These are phyloP conservation scores for Mesitornis unicolor DNA, from an alignment of 2,113 vertebrate species.

Conservation along the genomic window DNA sequence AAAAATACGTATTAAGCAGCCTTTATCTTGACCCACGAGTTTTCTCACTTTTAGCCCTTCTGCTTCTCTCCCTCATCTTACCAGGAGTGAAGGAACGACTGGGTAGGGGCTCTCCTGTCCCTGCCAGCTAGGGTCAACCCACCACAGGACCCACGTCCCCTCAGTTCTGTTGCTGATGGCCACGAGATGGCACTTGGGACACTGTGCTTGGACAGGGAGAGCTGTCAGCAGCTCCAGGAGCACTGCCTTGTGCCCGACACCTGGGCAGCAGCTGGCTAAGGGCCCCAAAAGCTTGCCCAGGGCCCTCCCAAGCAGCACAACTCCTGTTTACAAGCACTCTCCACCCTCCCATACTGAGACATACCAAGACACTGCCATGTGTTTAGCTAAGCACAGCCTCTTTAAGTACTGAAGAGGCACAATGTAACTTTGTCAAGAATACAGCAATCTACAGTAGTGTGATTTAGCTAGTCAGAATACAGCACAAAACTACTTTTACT, in stretches of 20 bases:
- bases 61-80: background rate
- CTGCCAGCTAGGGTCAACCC: background rate
- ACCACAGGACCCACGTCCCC: fast-evolving
- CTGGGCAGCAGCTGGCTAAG: background rate
- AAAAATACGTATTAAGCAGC: background rate
- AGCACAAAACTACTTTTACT: background rate
- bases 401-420: background rate
- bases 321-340: background rate
- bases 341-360: background rate
- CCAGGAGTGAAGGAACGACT: fast-evolving
- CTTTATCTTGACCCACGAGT: background rate
- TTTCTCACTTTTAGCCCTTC: background rate
- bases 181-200: conserved; percentile 65
- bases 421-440: background rate
- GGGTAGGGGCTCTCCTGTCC: background rate
- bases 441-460: background rate
- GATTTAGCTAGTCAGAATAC: background rate
- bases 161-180: background rate
- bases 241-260: background rate
- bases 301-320: background rate
- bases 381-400: background rate
- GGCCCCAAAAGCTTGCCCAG: too few species aligned
- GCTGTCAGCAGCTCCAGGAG: background rate
- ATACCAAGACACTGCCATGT: fast-evolving
- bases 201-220: background rate